A percentile compares a stretch with the other conserved stretches of the same genome.
Evolutionary conservation across 2,888 invertebrate genomes (phyloP).

Genomic region (Drosophila setosimentum): DNA sequence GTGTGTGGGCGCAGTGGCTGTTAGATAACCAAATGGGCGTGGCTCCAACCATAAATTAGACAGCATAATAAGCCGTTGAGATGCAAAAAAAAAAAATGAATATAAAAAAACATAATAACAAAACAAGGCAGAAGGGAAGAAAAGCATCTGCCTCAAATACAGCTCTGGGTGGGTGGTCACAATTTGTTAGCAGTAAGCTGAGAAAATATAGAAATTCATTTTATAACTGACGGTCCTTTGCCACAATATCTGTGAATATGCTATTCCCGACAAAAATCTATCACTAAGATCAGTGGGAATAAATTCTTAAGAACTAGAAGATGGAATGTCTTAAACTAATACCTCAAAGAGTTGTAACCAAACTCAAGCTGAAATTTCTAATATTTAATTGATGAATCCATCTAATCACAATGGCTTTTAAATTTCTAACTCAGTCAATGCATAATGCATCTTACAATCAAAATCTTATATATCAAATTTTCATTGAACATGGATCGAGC

Average conservation of each 20-base stretch:
- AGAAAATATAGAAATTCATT: constrained; percentile 4
- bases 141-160: not conserved
- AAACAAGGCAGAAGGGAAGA: too few species aligned
- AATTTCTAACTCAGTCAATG: not conserved
- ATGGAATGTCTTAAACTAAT: not conserved
- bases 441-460: not conserved
- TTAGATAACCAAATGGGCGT: constrained; percentile 49
- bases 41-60: constrained; percentile 61
- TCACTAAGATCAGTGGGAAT: not conserved
- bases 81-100: constrained; percentile 29
- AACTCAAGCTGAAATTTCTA: not conserved
- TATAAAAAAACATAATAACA: too few species aligned
- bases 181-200: constrained; percentile 14
- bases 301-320: not conserved
- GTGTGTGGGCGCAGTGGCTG: constrained; percentile 17
- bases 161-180: constrained; percentile 41
- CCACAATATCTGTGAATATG: not conserved
- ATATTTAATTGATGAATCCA: not conserved
- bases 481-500: not conserved
- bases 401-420: not conserved
- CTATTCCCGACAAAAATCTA: not conserved
- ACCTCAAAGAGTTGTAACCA: not conserved
- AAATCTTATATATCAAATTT: not conserved
- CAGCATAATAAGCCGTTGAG: constrained; percentile 74
- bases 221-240: not conserved